Evolutionary conservation across 1,140 invertebrate species (phyloP).

Genomic region (Ceratina japonica): DNA sequence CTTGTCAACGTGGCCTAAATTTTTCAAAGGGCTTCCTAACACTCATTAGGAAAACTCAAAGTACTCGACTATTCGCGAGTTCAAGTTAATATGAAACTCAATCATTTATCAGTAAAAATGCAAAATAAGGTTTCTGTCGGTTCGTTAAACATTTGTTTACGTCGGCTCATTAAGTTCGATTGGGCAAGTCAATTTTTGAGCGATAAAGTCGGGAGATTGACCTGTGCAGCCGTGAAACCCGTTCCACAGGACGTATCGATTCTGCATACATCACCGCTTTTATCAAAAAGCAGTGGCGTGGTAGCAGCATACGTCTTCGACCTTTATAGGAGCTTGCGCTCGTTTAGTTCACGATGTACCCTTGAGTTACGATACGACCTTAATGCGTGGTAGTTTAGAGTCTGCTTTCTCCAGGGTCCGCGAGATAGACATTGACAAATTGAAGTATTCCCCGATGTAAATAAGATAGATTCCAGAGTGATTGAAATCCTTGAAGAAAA

Average conservation of each 20-base stretch:
- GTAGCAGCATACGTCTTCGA: conserved; percentile 5
- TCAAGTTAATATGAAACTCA: too few relatives aligned
- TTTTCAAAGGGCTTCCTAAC: background rate
- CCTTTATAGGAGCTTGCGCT: background rate
- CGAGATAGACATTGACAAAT: background rate
- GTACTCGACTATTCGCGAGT: too few relatives aligned
- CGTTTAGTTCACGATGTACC: conserved; percentile 10
- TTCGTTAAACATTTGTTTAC: background rate
- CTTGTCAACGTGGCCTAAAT: conserved; percentile 7
- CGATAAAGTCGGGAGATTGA: conserved; percentile 1
- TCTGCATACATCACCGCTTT: conserved; percentile 18
- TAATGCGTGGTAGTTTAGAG: conserved; percentile 6
- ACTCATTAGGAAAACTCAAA: too few relatives aligned
- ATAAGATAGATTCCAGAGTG: too few relatives aligned
- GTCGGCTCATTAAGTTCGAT: background rate
- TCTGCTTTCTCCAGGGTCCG: background rate
- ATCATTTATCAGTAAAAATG: too few relatives aligned
- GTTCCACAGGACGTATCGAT: conserved; percentile 6
- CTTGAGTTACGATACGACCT: conserved; percentile 23
- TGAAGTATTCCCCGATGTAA: background rate
- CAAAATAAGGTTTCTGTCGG: too few relatives aligned
- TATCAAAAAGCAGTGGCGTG: conserved; percentile 29
- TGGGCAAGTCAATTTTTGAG: conserved; percentile 6
- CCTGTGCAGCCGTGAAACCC: background rate
- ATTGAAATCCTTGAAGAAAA: too few relatives aligned